phyloP scores from a whole-genome alignment of 2,797 vertebrate genomes.

The Pangasius krempfi region DNA sequence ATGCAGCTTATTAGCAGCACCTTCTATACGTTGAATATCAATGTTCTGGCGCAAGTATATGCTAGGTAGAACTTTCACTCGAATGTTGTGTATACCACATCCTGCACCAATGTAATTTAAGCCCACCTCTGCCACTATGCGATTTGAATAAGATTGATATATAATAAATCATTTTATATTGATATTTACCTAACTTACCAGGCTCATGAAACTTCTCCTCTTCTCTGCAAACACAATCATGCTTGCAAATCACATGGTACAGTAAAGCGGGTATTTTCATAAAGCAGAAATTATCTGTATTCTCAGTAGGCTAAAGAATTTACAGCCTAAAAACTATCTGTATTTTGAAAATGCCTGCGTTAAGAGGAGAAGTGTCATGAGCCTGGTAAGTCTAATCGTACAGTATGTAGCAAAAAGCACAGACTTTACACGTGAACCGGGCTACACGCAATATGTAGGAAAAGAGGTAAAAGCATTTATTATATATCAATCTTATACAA shows the following conservation, averaged over 20 bases:
- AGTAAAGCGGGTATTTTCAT: neutral
- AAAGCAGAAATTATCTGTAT: neutral
- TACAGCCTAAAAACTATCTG: too few relatives aligned
- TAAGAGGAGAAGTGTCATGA: neutral
- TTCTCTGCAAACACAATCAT: neutral
- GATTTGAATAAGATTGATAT: neutral
- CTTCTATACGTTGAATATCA: neutral
- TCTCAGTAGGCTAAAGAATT: neutral
- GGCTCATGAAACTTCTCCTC: neutral
- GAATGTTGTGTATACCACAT: neutral
- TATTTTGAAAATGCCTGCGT: neutral
- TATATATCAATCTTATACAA: neutral
- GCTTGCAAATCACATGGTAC: neutral
- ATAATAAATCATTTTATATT: too few relatives aligned
- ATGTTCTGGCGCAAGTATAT: too few relatives aligned
- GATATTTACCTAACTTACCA: neutral
- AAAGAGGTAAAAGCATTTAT: neutral
- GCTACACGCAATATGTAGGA: neutral
- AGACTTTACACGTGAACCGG: neutral
- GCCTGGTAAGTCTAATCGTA: neutral
- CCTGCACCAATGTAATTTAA: neutral
- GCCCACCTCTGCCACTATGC: neutral
- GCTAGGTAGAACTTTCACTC: neutral
- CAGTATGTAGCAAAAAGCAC: neutral
- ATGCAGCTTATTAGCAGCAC: neutral